Base-by-base conservation (phyloP, 1,140 invertebrate species). In the Brachionus rotundiformis region DNA sequence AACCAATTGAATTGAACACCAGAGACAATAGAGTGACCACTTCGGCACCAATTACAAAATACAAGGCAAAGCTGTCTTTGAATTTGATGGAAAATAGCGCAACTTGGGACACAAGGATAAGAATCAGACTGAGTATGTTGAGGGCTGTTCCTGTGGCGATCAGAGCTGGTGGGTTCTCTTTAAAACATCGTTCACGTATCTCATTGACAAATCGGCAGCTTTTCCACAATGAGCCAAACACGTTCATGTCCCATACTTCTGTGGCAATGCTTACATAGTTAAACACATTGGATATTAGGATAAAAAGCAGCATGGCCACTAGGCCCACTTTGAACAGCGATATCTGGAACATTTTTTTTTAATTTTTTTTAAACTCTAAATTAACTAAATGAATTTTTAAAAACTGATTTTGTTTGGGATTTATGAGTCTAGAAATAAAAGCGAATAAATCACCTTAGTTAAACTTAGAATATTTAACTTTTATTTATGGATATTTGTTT, bases 11-110 rank as follows among this genome's bases (percentile, higher is more conserved):
- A n/a, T 39, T 79, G 54, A 79, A 63, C 10, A 79, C 19, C 5
- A 63, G 29, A 10, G 76, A 59, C 10, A 79, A 6, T 10, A 79
- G 23, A 25, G 47, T 59, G n/a, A 39, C 25, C 27, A 33, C 16
- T 63, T 59, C 76, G 10, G 76, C 31, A 63, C 76, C 76, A 23
- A 79, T 79, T n/a, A 79, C 76, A 79, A 79, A 79, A 63, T 79
- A 79, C n/a, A 79, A 11, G 11, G 76, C 76, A 59, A 79, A 59
- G 16, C 47, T 59, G 33, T 79, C 76, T 63, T 63, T 54, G 29
- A 79, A 79, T 54, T 59, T 54, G 19, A 41, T 36, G 11, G 33
- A 63, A 79, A 79, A 79, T 11, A 59, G 11, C 8, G 76, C 76
- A 1, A 79, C 16, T n/a, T 79, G 76, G 19, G 76, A 36, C 1